Base-by-base conservation (phyloP, 1,140 invertebrate species). In the Schlechtendalia chinensis region DNA sequence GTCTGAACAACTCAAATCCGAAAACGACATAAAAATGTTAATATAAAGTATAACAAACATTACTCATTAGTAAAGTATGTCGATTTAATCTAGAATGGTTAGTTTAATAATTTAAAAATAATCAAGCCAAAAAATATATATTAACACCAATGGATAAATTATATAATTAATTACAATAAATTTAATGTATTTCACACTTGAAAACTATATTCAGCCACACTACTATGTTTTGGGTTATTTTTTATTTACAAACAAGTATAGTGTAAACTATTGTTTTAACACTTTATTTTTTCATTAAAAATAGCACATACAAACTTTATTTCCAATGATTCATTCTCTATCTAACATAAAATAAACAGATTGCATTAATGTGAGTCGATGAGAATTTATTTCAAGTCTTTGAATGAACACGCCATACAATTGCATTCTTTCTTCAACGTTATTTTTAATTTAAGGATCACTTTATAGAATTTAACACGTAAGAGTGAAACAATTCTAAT, bases 61-160 rank as follows among this genome's bases (percentile, higher is more conserved):
- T 67, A 39, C 12, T 47, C 65, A 45, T 67, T 67, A 39, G 8
- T 3, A 1, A 14, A 39, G 24, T n/a, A 12, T 0, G 45, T 10
- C 45, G 22, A 69, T 47, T 71, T 24, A 47, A 47, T 22, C 39
- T 69, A 16, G 53, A 71, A 53, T 27, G 22, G 19, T 71, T 27
- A 29, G 16, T 53, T 24, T 47, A 69, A 69, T 24, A 27, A 29
- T 71, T 71, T 29, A 29, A 53, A 71, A 71, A 29, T 27, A 53
- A 71, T 71, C 5, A 24, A 69, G 12, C 1, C 22, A 24, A 16
- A 27, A 69, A 69, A 69, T 69, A 12, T 29, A 27, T 11, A 53
- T 27, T 27, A 53, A 50, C 16, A 32, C 22, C 39, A 45, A 39
- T 16, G 32, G 14, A 53, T 53, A 22, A 53, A 71, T 16, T 29